Base-by-base conservation (phyloP, 1,140 invertebrate species). In the Manduca sexta region DNA sequence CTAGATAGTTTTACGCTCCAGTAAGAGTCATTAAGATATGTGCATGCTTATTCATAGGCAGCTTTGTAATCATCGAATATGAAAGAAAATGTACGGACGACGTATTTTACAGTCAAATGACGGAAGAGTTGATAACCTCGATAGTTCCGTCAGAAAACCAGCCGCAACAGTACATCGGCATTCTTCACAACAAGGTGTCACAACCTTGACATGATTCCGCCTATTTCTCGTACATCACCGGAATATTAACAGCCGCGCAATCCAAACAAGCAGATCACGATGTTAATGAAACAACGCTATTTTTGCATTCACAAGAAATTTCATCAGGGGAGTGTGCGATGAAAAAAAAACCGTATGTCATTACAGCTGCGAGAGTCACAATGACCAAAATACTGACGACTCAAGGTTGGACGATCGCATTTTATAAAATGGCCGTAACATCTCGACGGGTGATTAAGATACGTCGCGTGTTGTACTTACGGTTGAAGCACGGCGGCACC, bases 341-440 rank as follows among this genome's bases (percentile, higher is more conserved):
- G n/a, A 45, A 45, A 45, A 45, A 45, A 45, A 34, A 18, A 13
- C 11, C 43, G 50, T 52, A 52, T 49, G 59, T 69, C 69, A 45
- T 34, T 29, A 43, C 26, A 65, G 63, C 48, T 55, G 51, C 54
- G 41, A 58, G 45, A 56, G 48, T 66, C 68, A 66, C 71, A 66
- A 65, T 69, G 64, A 70, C 69, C 68, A 78, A 77, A 78, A 77
- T 74, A 75, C 64, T 63, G 58, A 60, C 55, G 56, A 72, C 64
- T 75, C 78, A 77, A 82, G 78, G 67, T 74, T 74, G 68, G 58
- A 58, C 61, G 61, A 51, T 57, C 48, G 54, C 59, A 70, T 72
- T 64, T 59, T 68, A 72, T 78, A 81, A 78, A 75, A 78, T 81
- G 71, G 71, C 74, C 74, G 76, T 74, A 75, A 70, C 66, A 45